phyloP scores from a whole-genome alignment of 2,113 vertebrate species.

The Brachionichthys hirsutus region DNA sequence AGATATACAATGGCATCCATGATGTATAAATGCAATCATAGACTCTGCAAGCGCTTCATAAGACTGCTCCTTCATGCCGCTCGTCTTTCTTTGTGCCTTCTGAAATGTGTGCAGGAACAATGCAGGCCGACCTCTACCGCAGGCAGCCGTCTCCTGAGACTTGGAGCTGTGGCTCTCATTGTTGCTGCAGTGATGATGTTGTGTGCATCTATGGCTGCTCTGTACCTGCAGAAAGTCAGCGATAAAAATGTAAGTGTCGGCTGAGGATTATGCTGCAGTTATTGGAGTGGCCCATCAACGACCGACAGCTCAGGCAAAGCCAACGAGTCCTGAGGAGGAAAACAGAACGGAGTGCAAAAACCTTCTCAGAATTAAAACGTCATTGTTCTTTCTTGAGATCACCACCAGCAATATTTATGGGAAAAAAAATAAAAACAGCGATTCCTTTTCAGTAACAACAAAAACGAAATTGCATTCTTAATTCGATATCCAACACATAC shows the following conservation, averaged over 20 bases:
- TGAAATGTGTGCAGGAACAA: slow-evolving; percentile 71
- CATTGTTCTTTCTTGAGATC: slow-evolving; percentile 7
- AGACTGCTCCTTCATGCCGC: not conserved
- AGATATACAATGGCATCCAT: slow-evolving; percentile 25
- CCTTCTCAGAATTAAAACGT: not conserved
- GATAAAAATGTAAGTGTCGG: slow-evolving; percentile 82
- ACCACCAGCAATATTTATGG: slow-evolving; percentile 12
- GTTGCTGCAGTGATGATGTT: slow-evolving; percentile 84
- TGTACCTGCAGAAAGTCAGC: slow-evolving; percentile 88
- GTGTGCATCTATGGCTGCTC: slow-evolving; percentile 84
- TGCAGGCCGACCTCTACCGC: slow-evolving; percentile 62
- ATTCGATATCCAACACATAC: slow-evolving; percentile 12
- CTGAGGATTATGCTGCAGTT: slow-evolving; percentile 12
- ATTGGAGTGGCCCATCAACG: slow-evolving; percentile 20
- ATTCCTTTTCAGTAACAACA: slow-evolving; percentile 14
- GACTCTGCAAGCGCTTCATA: slow-evolving; percentile 1
- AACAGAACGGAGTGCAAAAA: not conserved
- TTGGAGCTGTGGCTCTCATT: slow-evolving; percentile 81
- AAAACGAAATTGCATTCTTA: slow-evolving; percentile 27
- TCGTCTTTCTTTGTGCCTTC: slow-evolving; percentile 22
- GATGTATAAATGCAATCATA: slow-evolving; percentile 14
- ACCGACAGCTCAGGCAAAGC: slow-evolving; percentile 12
- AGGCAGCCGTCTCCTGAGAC: slow-evolving; percentile 79
- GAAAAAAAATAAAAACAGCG: slow-evolving; percentile 13
- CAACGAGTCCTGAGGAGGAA: slow-evolving; percentile 3